Conservation (phyloP, 2,113 vertebrate genomes). For the Clarias macrocephalus region DNA sequence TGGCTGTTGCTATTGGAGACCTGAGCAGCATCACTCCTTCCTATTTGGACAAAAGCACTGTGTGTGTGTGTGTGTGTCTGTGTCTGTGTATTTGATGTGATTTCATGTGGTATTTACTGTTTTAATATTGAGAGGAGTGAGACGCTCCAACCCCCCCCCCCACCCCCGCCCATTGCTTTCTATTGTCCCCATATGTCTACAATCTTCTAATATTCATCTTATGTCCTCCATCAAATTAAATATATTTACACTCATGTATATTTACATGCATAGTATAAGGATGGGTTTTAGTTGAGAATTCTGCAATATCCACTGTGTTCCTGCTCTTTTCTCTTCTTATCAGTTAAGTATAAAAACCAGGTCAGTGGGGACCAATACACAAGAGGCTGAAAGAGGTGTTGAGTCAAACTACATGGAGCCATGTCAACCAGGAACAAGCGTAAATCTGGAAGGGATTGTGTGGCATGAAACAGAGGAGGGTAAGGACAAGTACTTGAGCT, state of each 20-base stretch:
- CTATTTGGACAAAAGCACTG: constrained; percentile 39
- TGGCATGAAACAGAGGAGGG: constrained; percentile 94
- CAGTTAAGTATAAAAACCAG: constrained; percentile 88
- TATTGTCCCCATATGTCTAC: constrained; percentile 31
- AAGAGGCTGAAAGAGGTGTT: constrained; percentile 83
- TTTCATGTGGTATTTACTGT: constrained; percentile 45
- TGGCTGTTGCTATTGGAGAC: constrained; percentile 53
- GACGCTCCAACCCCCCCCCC: constrained; percentile 18
- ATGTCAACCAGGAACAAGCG: constrained; percentile 87
- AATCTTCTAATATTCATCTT: constrained; percentile 1
- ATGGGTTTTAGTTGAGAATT: background rate
- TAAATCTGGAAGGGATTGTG: constrained; percentile 90
- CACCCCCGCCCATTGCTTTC: background rate
- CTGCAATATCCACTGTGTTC: constrained; percentile 5
- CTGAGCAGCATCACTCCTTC: constrained; percentile 31
- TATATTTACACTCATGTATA: background rate
- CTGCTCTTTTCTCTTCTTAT: constrained; percentile 60
- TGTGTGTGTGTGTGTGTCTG: constrained; percentile 19
- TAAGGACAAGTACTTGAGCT: constrained; percentile 62
- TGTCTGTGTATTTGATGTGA: constrained; percentile 16
- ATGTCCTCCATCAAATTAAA: background rate
- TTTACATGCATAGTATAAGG: background rate
- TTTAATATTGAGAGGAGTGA: constrained; percentile 29
- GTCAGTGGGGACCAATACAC: constrained; percentile 87
- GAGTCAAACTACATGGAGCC: constrained; percentile 87